These are phyloP conservation scores for Serranus cabrilla DNA, from an alignment of 2,797 vertebrate species.

Conservation along the genomic window DNA sequence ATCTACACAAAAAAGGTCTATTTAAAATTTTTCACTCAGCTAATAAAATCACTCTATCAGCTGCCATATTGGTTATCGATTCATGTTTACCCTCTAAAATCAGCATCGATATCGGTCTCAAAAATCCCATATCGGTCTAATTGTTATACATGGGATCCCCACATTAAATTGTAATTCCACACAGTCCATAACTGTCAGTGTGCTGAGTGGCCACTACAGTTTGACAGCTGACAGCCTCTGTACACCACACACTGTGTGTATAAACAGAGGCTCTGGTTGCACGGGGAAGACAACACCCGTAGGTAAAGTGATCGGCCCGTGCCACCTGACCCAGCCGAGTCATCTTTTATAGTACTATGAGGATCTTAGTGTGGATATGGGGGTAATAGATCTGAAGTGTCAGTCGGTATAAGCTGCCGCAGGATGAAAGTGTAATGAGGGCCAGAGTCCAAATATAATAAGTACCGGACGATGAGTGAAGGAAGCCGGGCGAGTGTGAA, in stretches of 20 bases:
- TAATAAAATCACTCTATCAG: no score
- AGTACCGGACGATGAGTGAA: neutral
- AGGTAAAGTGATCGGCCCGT: constrained; percentile 26
- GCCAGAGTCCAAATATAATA: neutral
- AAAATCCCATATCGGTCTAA: no score
- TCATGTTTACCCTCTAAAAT: no score
- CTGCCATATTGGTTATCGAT: no score
- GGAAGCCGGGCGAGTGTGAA: neutral
- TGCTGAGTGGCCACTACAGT: neutral
- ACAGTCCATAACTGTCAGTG: neutral
- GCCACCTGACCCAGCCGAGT: constrained; percentile 1
- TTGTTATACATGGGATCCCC: no score
- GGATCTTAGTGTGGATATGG: neutral
- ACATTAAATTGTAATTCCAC: no score
- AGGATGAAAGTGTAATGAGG: neutral
- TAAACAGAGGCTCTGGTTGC: constrained; percentile 1
- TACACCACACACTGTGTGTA: neutral
- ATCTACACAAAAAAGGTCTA: no score
- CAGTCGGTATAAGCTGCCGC: neutral
- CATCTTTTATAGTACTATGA: neutral
- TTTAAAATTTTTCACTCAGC: no score
- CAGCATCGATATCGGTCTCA: no score
- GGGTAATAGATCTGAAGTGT: neutral
- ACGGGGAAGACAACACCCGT: neutral
- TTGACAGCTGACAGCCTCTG: neutral